These are phyloP conservation scores for Matsumurasca onukii DNA, from an alignment of 1,140 invertebrate genomes.

Conservation along the genomic window DNA sequence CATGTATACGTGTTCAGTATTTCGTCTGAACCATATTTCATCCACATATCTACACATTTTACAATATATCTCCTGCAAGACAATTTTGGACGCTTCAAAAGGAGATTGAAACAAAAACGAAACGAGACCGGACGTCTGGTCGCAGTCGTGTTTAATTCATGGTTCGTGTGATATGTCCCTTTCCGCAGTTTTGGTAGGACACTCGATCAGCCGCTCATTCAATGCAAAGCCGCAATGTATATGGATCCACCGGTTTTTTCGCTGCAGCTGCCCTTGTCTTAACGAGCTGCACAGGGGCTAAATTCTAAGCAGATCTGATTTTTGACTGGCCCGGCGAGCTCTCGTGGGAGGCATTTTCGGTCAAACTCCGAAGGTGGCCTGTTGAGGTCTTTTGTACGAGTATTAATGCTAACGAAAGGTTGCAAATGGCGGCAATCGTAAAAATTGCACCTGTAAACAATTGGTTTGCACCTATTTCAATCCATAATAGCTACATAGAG, in stretches of 20 bases:
- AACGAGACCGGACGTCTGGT: background rate
- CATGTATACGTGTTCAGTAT: no score
- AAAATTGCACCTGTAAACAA: no score
- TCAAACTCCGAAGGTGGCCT: no score
- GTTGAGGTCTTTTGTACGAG: no score
- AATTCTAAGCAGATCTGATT: background rate
- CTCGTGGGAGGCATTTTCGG: no score
- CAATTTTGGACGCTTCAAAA: background rate
- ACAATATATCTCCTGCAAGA: background rate
- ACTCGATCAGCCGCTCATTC: slow-evolving; percentile 11
- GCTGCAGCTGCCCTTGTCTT: background rate
- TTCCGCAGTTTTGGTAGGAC: slow-evolving; percentile 10
- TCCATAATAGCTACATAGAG: no score
- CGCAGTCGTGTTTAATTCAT: slow-evolving; percentile 8
- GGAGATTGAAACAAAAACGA: background rate
- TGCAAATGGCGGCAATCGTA: no score
- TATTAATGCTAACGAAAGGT: no score
- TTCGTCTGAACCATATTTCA: no score
- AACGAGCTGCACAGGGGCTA: slow-evolving; percentile 6
- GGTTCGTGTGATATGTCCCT: slow-evolving; percentile 16
- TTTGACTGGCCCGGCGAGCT: no score
- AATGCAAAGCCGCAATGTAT: slow-evolving; percentile 24
- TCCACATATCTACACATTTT: no score
- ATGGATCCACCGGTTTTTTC: background rate
- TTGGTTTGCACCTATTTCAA: no score